Conservation (phyloP, 2,113 vertebrate species). For the Lepus americanus region DNA sequence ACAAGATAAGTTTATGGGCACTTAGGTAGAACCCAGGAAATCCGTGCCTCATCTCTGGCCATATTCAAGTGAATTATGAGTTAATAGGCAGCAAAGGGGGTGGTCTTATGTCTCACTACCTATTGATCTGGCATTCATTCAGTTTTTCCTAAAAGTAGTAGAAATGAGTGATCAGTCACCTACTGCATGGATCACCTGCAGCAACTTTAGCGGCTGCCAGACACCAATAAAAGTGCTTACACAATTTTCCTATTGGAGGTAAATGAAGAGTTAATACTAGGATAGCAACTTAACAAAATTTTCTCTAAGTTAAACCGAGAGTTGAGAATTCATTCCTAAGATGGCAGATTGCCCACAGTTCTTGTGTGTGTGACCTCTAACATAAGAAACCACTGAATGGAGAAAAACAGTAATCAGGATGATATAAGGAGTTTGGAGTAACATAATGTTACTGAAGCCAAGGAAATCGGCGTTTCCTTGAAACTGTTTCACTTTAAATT, state of each 20-base stretch:
- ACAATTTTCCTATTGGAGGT: neutral
- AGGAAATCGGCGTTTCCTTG: neutral
- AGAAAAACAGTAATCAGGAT: neutral
- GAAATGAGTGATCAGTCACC: neutral
- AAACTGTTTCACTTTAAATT: neutral
- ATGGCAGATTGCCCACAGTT: neutral
- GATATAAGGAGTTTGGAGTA: neutral
- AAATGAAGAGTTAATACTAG: neutral
- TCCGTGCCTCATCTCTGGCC: neutral
- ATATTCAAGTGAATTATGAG: neutral
- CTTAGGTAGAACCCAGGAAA: neutral
- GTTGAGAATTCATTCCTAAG: neutral
- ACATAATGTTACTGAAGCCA: neutral
- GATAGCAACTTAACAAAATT: neutral
- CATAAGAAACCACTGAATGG: neutral
- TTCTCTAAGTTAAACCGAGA: neutral
- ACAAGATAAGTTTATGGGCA: neutral
- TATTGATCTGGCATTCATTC: neutral
- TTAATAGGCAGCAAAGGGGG: neutral
- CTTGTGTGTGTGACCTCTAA: neutral
- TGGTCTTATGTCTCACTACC: neutral
- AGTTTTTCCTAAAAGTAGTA: neutral
- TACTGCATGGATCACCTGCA: neutral
- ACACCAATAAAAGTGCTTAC: neutral
- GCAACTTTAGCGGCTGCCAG: neutral